These are phyloP conservation scores for Macrochelys suwanniensis DNA, from an alignment of 2,797 vertebrate species.

Conservation along the genomic window DNA sequence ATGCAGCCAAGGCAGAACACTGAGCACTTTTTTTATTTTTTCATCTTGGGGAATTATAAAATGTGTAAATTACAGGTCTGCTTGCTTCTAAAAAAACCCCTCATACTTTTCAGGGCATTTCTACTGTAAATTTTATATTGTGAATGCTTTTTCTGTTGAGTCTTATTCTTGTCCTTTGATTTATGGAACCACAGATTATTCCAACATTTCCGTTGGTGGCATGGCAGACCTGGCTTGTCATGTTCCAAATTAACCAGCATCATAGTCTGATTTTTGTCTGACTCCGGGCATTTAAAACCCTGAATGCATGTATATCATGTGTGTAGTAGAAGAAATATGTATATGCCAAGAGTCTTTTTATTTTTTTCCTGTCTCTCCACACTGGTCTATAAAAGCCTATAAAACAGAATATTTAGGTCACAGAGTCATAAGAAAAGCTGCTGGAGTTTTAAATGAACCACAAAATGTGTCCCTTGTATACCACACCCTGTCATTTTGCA, in stretches of 20 bases:
- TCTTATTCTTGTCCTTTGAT: neutral
- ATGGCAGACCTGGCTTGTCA: neutral
- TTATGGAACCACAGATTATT: neutral
- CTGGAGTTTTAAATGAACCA: constrained; percentile 29
- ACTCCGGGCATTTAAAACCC: neutral
- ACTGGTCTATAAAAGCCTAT: neutral
- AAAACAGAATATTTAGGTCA: constrained; percentile 22
- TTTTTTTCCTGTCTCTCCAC: neutral
- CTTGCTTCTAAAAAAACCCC: neutral
- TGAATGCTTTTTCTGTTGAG: neutral
- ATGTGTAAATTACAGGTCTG: neutral
- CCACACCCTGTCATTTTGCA: neutral
- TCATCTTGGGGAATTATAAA: neutral
- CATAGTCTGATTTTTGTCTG: neutral
- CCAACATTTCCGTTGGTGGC: neutral
- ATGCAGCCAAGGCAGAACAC: neutral
- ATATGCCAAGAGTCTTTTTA: neutral
- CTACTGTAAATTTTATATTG: neutral
- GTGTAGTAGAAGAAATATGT: neutral
- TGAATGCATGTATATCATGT: rapidly evolving
- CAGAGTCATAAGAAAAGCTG: constrained; percentile 13
- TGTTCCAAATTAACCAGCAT: neutral
- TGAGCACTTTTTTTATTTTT: neutral
- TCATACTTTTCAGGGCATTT: neutral
- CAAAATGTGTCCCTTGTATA: neutral